Evolutionary conservation across 1,140 invertebrate species (phyloP).

Genomic region (Drosophila dunni): DNA sequence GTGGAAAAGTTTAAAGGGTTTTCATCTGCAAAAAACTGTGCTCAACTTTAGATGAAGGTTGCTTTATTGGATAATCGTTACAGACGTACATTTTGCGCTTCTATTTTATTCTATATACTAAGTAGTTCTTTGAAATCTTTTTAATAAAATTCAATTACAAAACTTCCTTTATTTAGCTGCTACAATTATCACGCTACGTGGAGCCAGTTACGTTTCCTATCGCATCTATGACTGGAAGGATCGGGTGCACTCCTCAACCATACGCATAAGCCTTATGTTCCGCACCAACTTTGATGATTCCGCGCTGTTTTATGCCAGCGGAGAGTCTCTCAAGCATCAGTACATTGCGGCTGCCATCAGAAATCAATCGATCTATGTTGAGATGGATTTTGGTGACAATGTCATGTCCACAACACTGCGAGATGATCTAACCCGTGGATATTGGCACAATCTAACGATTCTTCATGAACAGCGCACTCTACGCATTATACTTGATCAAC

Average conservation of each 20-base stretch:
- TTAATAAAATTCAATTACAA: background rate
- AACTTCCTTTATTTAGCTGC: conserved; percentile 88
- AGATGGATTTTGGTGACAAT: conserved; percentile 93
- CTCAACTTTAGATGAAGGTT: background rate
- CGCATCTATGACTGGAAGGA: conserved; percentile 97
- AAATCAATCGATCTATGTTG: conserved; percentile 91
- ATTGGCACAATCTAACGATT: conserved; percentile 96
- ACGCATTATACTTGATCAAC: conserved; percentile 90
- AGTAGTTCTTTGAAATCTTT: background rate
- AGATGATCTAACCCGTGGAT: conserved; percentile 88
- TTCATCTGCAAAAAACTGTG: background rate
- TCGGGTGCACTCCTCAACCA: conserved; percentile 93
- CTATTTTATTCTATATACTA: background rate
- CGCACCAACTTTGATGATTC: conserved; percentile 95
- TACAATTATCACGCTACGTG: conserved; percentile 93
- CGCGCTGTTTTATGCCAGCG: conserved; percentile 93
- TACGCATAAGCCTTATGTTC: conserved; percentile 94
- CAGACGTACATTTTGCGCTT: background rate
- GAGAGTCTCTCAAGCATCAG: conserved; percentile 92
- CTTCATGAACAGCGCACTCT: conserved; percentile 90
- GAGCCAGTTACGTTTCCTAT: conserved; percentile 96
- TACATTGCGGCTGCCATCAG: conserved; percentile 93
- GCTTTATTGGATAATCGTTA: background rate
- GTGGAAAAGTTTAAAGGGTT: conserved; percentile 36
- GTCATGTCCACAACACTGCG: conserved; percentile 89